Base-by-base conservation (phyloP, 2,888 invertebrate genomes). In the Neoascia interrupta region DNA sequence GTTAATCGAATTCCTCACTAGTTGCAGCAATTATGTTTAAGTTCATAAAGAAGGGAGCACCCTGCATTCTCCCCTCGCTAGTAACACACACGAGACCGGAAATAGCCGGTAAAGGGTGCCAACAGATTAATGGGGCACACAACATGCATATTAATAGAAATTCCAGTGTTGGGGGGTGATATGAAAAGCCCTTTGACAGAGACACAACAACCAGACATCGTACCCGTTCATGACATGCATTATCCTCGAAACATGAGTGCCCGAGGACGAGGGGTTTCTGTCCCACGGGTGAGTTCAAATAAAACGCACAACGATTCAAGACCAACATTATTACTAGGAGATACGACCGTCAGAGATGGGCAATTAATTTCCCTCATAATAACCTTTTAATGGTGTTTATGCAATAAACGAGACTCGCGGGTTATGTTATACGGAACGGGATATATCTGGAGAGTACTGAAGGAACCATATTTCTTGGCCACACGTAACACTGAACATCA, bases 351-450 rank as follows among this genome's bases (percentile, higher is more conserved):
- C 70, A 39, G 43, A 18, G 37, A 76, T 70, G 75, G 75, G 70
- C 75, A 64, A 76, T 76, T 76, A 76, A 70, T 69, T 69, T 70
- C 18, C 37, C 8, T 47, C 45, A 61, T 58, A 70, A 63, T 28
- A 37, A 56, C 70, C 75, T 63, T n/a, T 70, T 53, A 58, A 58
- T 70, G 70, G 61, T 63, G 49, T 70, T 31, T 56, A 63, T 70
- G 51, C 39, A 45, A 70, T 64, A 58, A 70, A 70, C 53, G 23
- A 43, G 56, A 23, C 61, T 37, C 43, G 36, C 8, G 37, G 51
- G n/a, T n/a, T n/a, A n/a, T n/a, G n/a, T n/a, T n/a, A n/a, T n/a
- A n/a, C n/a, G n/a, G n/a, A n/a, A n/a, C n/a, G n/a, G n/a, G n/a
- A n/a, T n/a, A n/a, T n/a, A n/a, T n/a, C n/a, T n/a, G n/a, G n/a